phyloP scores from a whole-genome alignment of 2,797 vertebrate genomes.

The Myotis findleyi region DNA sequence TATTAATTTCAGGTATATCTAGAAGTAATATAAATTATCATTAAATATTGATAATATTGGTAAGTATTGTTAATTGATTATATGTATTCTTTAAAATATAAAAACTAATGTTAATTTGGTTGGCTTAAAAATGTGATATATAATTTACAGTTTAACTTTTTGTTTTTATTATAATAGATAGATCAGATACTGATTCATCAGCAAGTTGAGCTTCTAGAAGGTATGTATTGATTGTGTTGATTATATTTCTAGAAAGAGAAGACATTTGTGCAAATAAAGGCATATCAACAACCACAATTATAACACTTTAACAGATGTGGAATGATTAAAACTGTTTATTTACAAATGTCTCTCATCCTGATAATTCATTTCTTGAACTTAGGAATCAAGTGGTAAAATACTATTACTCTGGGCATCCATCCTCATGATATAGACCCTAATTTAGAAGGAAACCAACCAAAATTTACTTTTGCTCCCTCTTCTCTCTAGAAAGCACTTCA shows the following conservation, averaged over 20 bases:
- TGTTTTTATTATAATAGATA: slow-evolving; percentile 87
- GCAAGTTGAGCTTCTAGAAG: slow-evolving; percentile 94
- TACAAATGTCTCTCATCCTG: background rate
- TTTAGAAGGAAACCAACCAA: background rate
- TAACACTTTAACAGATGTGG: background rate
- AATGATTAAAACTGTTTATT: background rate
- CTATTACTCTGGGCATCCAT: background rate
- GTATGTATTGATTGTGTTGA: slow-evolving; percentile 81
- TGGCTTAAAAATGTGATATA: background rate
- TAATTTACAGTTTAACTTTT: background rate
- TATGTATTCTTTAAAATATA: slow-evolving; percentile 3
- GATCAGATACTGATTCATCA: slow-evolving; percentile 96
- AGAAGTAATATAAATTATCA: background rate
- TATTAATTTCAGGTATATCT: background rate
- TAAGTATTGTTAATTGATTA: slow-evolving; percentile 1
- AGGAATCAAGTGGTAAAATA: background rate
- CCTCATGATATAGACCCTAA: background rate
- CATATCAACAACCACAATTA: background rate
- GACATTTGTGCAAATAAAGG: background rate
- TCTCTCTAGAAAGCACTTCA: background rate
- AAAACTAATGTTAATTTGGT: background rate
- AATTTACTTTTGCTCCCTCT: background rate
- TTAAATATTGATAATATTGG: background rate
- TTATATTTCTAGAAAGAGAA: background rate
- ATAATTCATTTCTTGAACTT: background rate